Percentiles rank a stretch among this genome's conserved stretches.
These are phyloP conservation scores for Sminthurides bifidus DNA, from an alignment of 1,140 invertebrate genomes.

Conservation along the genomic window DNA sequence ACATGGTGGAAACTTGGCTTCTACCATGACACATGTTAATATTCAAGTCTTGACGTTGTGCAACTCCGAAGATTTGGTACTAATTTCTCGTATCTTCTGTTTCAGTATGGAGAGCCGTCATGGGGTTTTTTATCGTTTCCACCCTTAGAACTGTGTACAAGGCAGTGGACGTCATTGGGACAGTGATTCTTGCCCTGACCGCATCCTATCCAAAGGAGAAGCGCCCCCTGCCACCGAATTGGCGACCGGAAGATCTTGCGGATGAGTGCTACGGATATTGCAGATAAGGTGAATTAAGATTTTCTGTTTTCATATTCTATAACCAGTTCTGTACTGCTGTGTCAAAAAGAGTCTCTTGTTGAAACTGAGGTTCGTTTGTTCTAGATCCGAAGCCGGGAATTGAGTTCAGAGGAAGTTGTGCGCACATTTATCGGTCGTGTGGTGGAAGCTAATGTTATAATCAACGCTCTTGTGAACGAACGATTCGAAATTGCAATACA, in stretches of 20 bases:
- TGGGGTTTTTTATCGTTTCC: slow-evolving; percentile 15
- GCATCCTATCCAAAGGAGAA: slow-evolving; percentile 22
- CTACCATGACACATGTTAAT: too few relatives aligned
- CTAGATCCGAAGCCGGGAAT: slow-evolving; percentile 39
- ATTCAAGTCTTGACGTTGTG: too few relatives aligned
- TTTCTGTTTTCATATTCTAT: neutral
- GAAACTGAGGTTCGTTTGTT: neutral
- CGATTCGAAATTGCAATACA: slow-evolving; percentile 60
- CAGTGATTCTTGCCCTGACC: slow-evolving; percentile 15
- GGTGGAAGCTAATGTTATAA: slow-evolving; percentile 59
- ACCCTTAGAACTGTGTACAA: slow-evolving; percentile 23
- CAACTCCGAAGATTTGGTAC: too few relatives aligned
- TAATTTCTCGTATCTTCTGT: slow-evolving; percentile 1
- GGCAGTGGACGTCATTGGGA: slow-evolving; percentile 19
- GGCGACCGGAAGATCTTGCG: slow-evolving; percentile 19
- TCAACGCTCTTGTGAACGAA: slow-evolving; percentile 71
- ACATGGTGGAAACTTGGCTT: too few relatives aligned
- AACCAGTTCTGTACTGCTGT: neutral
- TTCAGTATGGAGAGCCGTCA: slow-evolving; percentile 24
- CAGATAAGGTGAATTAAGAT: slow-evolving; percentile 13
- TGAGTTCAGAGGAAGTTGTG: slow-evolving; percentile 61
- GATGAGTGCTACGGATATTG: slow-evolving; percentile 17
- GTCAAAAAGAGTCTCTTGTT: neutral
- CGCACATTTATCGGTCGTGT: slow-evolving; percentile 69
- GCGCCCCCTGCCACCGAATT: slow-evolving; percentile 22